A percentile compares a stretch with the other conserved stretches of the same genome.
phyloP scores from a whole-genome alignment of 2,113 vertebrate genomes.

The Ariopsis seemanni region DNA sequence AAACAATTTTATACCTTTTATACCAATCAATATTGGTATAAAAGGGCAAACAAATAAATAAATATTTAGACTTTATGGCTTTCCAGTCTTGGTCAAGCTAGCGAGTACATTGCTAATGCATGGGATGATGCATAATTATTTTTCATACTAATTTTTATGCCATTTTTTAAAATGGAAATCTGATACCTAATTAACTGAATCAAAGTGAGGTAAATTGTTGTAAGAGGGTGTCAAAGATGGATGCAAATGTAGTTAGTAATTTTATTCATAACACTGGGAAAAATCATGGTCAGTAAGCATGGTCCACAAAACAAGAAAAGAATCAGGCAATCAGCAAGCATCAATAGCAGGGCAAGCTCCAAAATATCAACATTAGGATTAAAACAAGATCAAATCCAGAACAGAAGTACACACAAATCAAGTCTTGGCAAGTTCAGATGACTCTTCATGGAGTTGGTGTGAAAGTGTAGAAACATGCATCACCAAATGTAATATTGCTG shows the following conservation, averaged over 20 bases:
- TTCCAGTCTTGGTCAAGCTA: background rate
- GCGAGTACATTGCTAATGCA: no score
- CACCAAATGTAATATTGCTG: no score
- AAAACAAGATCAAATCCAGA: background rate
- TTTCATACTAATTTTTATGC: no score
- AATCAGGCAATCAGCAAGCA: background rate
- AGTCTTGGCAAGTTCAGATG: no score
- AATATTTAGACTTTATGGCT: background rate
- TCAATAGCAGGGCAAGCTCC: background rate
- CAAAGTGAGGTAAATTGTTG: conserved; percentile 51
- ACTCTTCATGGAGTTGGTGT: no score
- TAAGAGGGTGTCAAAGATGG: background rate
- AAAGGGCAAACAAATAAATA: no score
- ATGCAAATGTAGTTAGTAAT: background rate
- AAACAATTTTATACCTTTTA: no score
- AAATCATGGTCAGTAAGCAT: background rate
- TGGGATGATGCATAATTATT: no score
- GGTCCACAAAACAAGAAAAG: background rate
- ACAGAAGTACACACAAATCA: background rate
- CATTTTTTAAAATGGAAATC: no score
- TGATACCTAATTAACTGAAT: conserved; percentile 57
- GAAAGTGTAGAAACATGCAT: no score
- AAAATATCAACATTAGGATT: background rate
- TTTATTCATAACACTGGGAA: background rate
- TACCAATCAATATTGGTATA: no score